Conservation (phyloP, 2,888 invertebrate species). For the Amaurobius ferox region DNA sequence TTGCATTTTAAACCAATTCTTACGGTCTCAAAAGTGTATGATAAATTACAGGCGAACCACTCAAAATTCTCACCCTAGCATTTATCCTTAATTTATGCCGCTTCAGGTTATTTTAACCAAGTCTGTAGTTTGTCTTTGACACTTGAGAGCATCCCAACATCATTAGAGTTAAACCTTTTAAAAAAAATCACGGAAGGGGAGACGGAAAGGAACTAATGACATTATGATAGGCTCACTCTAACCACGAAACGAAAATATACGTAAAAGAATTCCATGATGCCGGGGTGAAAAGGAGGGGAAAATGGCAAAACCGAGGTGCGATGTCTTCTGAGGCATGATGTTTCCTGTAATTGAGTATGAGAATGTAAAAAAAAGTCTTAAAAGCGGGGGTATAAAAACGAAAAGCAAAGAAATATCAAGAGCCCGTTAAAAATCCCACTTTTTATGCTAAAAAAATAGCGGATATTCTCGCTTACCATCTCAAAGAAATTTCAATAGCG, state of each 20-base stretch:
- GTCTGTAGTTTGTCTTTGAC: not conserved
- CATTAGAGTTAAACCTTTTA: not conserved
- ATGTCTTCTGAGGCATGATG: conserved; percentile 14
- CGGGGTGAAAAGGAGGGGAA: not conserved
- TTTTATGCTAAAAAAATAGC: conserved; percentile 13
- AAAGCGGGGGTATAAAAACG: conserved; percentile 7
- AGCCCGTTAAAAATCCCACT: not conserved
- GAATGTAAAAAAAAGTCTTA: not conserved
- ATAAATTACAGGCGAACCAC: too few relatives aligned
- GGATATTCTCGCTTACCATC: not conserved
- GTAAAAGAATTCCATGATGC: not conserved
- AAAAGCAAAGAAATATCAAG: not conserved
- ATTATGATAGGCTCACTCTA: not conserved
- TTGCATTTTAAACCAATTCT: too few relatives aligned
- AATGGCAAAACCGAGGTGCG: conserved; percentile 9
- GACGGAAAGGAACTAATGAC: conserved; percentile 14
- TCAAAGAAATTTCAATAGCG: conserved; percentile 21
- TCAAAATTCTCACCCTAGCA: not conserved
- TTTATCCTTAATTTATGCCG: not conserved
- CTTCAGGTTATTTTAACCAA: not conserved
- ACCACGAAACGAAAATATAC: conserved; percentile 9
- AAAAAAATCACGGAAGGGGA: not conserved
- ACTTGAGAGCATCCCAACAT: not conserved
- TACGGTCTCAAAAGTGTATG: too few relatives aligned
- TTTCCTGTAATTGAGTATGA: conserved; percentile 26